Base-by-base conservation (phyloP, 2,888 invertebrate species). In the Noctua pronuba region DNA sequence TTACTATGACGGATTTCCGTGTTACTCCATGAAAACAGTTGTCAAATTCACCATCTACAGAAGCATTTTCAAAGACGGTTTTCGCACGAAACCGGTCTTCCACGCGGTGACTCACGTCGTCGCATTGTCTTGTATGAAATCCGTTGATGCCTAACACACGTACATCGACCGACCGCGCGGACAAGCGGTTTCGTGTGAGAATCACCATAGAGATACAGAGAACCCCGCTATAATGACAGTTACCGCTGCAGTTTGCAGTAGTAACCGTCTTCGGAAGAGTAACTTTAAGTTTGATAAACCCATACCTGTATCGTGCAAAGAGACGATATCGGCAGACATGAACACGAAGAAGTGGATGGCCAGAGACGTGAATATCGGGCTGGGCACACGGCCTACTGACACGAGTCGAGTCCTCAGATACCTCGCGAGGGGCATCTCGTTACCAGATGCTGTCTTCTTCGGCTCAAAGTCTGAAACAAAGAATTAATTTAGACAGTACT, bases 271-370 rank as follows among this genome's bases (percentile, higher is more conserved):
- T 58, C 5, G 28, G 13, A 58, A 28, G 5, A 55, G n/a, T 5
- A n/a, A 3, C 31, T 60, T 24, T 44, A 73, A 18, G 0, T 38
- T 13, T 18, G 0, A 31, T 28, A 46, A 41, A 71, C 1, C 1
- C 67, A 16, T 76, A 94, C 94, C 88, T 75, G 93, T 93, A 81
- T 94, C 94, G 28, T 94, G 93, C n/a, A 92, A 82, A 24, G 92
- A 92, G 0, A 90, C 86, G 6, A 92, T 60, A 80, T 93, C 94
- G 10, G 88, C 85, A 0, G 91, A 82, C 86, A 90, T 88, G 52
- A 91, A 92, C 8, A 91, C 88, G 10, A 92, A 70, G 75, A 74
- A 89, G 72, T 93, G 86, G 0, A 90, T 84, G 1, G 90, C 86
- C n/a, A 94, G 83, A 0, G 89, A 86, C 0, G 94, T 93, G 72